These are phyloP conservation scores for Echinops telfairi DNA, from an alignment of 2,113 vertebrate species.

Conservation along the genomic window DNA sequence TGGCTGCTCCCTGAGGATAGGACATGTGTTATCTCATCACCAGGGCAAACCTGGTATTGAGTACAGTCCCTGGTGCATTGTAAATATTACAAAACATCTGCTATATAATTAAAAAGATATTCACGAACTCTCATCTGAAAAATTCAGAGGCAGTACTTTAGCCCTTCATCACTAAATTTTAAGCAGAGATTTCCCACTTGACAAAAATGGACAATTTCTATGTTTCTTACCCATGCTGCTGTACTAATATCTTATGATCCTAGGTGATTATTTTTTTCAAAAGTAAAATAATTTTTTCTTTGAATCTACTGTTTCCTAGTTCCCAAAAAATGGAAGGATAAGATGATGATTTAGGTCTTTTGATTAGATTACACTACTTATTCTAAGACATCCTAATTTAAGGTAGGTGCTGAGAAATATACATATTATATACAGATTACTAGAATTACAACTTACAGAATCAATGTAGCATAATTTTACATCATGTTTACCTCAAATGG, in stretches of 20 bases:
- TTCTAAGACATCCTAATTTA: constrained; percentile 25
- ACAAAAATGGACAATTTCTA: neutral
- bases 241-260: neutral
- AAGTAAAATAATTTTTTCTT: no score
- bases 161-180: neutral
- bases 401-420: constrained; percentile 14
- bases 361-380: no score
- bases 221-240: neutral
- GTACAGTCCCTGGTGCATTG: neutral
- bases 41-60: neutral
- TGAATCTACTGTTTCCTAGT: no score
- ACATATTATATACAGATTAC: neutral
- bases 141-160: neutral
- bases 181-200: neutral
- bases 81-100: neutral
- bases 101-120: neutral
- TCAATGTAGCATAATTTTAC: neutral
- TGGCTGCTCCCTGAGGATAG: neutral
- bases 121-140: neutral
- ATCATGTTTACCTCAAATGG: constrained; percentile 12
- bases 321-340: no score
- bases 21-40: neutral
- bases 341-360: no score
- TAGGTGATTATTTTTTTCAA: neutral
- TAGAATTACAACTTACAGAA: neutral